Percentiles rank a stretch among this genome's conserved stretches.
Evolutionary conservation across 2,113 vertebrate species (phyloP).

Genomic region (Ammospiza nelsoni): DNA sequence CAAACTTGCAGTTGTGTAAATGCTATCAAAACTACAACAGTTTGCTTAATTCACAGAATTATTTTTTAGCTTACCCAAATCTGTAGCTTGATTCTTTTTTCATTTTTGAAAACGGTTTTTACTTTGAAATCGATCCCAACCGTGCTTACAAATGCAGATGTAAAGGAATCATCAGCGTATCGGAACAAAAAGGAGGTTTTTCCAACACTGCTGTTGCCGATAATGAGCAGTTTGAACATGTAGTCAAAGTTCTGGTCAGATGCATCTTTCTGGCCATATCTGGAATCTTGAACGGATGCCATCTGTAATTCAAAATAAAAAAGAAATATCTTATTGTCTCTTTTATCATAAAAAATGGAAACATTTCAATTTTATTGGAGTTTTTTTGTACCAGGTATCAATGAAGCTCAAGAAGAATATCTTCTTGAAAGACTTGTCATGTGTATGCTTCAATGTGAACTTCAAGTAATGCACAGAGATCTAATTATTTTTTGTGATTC

Average conservation of each 20-base stretch:
- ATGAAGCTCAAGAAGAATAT: background rate
- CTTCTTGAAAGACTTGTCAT: background rate
- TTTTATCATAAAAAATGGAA: background rate
- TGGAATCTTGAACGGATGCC: slow-evolving; percentile 56
- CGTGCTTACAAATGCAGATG: slow-evolving; percentile 96
- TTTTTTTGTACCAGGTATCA: slow-evolving; percentile 30
- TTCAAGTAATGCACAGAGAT: background rate
- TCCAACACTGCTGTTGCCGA: slow-evolving; percentile 60
- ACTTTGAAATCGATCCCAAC: slow-evolving; percentile 99
- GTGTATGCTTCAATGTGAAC: background rate
- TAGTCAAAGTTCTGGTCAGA: slow-evolving; percentile 67
- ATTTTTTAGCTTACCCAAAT: slow-evolving; percentile 89
- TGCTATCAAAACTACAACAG: background rate
- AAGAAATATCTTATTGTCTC: slow-evolving; percentile 1
- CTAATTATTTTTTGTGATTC: background rate
- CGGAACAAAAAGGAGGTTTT: slow-evolving; percentile 91
- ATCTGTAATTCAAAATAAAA: slow-evolving; percentile 55
- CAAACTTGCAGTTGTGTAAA: background rate
- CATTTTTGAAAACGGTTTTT: slow-evolving; percentile 97
- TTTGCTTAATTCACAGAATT: background rate
- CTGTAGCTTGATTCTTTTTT: slow-evolving; percentile 98
- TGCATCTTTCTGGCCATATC: slow-evolving; percentile 55
- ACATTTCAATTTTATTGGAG: background rate
- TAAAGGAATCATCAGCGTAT: slow-evolving; percentile 96
- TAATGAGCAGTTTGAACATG: slow-evolving; percentile 64